phyloP scores from a whole-genome alignment of 2,113 vertebrate species.

The Ondatra zibethicus region DNA sequence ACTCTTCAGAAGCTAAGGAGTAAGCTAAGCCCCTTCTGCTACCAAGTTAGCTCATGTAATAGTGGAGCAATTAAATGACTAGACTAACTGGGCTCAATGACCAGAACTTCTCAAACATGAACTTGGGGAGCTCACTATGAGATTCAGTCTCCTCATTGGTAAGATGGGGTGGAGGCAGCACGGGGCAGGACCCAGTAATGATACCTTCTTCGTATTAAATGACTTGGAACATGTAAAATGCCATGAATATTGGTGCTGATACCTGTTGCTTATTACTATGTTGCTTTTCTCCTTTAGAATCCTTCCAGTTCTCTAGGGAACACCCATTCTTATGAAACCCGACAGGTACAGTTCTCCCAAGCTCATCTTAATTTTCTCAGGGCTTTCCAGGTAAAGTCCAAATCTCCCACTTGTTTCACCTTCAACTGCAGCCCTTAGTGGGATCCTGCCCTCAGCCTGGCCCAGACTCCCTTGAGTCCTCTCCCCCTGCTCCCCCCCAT shows the following conservation, averaged over 20 bases:
- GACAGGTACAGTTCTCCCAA: neutral
- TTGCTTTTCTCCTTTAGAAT: neutral
- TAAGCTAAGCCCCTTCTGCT: neutral
- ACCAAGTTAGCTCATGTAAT: neutral
- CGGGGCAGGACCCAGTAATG: neutral
- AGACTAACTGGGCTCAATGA: neutral
- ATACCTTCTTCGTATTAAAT: slow-evolving; percentile 6
- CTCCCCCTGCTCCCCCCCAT: neutral
- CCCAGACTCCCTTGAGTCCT: neutral
- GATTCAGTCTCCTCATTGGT: slow-evolving; percentile 44
- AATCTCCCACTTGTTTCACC: neutral
- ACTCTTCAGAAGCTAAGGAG: neutral
- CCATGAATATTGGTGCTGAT: neutral
- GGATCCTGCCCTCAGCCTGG: neutral
- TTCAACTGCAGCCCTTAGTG: neutral
- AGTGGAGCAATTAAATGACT: neutral
- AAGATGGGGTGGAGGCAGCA: neutral
- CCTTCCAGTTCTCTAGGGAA: neutral
- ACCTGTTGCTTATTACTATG: neutral
- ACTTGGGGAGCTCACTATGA: neutral
- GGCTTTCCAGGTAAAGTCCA: slow-evolving; percentile 45
- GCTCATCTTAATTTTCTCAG: slow-evolving; percentile 19
- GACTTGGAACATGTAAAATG: neutral
- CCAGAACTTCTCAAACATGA: neutral
- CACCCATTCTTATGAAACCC: neutral